Percentiles rank a stretch among this genome's conserved stretches.
Conservation (phyloP, 2,113 vertebrate species). For the Budorcas taxicolor region DNA sequence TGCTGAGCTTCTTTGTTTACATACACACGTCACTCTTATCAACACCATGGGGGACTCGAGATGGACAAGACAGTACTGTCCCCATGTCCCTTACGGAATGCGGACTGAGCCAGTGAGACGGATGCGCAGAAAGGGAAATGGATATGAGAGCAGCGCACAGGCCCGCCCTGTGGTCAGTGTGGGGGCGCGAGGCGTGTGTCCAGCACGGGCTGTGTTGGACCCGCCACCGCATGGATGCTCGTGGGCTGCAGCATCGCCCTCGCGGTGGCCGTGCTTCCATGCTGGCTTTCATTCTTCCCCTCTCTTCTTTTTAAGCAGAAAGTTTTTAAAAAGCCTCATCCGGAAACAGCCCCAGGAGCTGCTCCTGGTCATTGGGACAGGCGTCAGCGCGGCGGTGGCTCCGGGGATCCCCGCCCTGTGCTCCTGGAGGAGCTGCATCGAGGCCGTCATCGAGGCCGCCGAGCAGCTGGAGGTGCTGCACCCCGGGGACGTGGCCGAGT, state of each 20-base stretch:
- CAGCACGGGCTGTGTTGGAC: accelerated
- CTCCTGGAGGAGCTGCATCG: constrained; percentile 80
- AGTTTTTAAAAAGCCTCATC: constrained; percentile 80
- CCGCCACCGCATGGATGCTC: accelerated
- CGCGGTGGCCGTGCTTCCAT: accelerated
- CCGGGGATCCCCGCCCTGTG: constrained; percentile 75
- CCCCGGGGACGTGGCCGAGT: constrained; percentile 73
- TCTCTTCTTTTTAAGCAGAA: constrained; percentile 59
- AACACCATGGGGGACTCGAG: neutral
- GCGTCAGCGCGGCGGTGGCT: constrained; percentile 78
- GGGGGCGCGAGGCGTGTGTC: accelerated
- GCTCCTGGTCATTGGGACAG: constrained; percentile 78
- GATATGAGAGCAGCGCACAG: accelerated
- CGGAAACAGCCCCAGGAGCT: constrained; percentile 78
- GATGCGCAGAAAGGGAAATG: accelerated
- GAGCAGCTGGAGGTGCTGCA: constrained; percentile 82
- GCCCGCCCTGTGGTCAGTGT: accelerated
- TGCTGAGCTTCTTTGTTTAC: neutral
- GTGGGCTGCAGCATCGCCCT: accelerated
- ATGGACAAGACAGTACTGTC: neutral
- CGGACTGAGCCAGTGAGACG: accelerated
- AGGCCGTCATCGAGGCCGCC: constrained; percentile 76
- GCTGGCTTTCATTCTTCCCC: neutral
- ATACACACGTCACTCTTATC: accelerated
- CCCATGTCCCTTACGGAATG: accelerated